Base-by-base conservation (phyloP, 2,797 vertebrate species). In the Steatocranus sp. region DNA sequence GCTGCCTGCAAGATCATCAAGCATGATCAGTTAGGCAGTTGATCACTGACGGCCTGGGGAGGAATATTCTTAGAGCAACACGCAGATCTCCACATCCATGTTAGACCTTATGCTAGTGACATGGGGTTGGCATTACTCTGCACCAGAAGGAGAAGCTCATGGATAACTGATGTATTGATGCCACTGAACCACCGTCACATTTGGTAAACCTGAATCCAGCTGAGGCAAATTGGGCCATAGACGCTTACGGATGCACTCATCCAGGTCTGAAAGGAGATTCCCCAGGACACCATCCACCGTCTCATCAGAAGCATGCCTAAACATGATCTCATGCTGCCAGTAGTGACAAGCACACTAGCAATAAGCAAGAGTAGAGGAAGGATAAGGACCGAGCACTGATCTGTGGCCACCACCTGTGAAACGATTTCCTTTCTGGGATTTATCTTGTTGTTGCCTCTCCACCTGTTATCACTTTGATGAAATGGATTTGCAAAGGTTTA, bases 131-230 rank as follows among this genome's bases (percentile, higher is more conserved):
- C 34, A 63, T 0, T 38, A 20, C 58, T 8, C 1, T 36, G 32
- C 34, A 36, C 11, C 58, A 63, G 56, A 36, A 61, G n/a, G 32
- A 61, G 34, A 36, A 0, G 3, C 34, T 63, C n/a, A 0, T 36
- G 32, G 10, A 61, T 63, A 36, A 63, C 36, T 41, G 3, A 41
- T 38, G 36, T 1, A 17, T 15, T 41, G 1, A 41, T 63, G n/a
- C 34, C 1, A 63, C 0, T 38, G n/a, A 63, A 23, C 36, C 0
- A 12, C 61, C 2, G 5, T 66, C n/a, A 41, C 36, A 23, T 23
- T 41, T 14, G 12, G 11, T 36, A 66, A 41, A 66, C 20, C 12
- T 10, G 8, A 66, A 41, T 41, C 36, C 36, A 1, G 34, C 36
- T 41, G 61, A 66, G 20, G 11, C 3, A 66, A 66, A 66, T 25